Conservation (phyloP, 2,888 invertebrate genomes). For the Tillus elongatus region DNA sequence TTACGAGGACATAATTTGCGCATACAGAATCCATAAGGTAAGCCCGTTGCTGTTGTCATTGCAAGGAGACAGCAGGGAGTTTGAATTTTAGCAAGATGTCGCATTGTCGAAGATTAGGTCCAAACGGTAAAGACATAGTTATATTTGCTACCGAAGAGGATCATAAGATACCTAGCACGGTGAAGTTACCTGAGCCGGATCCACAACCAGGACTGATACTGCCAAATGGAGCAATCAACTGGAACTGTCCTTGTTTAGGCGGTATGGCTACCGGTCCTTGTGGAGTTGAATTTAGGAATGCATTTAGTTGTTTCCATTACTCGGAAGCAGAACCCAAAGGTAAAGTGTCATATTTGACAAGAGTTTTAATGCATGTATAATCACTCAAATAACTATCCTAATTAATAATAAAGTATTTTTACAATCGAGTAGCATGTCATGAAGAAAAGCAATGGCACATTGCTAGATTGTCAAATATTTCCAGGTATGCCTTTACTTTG, state of each 20-base stretch:
- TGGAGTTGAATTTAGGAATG: conserved; percentile 84
- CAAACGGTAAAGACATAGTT: conserved; percentile 68
- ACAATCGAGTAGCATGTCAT: too few relatives aligned
- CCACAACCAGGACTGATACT: conserved; percentile 73
- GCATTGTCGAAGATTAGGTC: conserved; percentile 42
- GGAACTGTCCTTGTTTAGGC: conserved; percentile 94
- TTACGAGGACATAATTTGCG: conserved; percentile 44
- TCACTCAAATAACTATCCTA: not conserved
- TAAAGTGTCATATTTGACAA: conserved; percentile 14
- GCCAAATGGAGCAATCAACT: conserved; percentile 84
- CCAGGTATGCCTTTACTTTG: too few relatives aligned
- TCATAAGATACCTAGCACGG: conserved; percentile 61
- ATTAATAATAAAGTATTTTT: not conserved
- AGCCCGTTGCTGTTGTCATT: conserved; percentile 41
- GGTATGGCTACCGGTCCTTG: conserved; percentile 98
- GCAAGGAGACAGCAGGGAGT: conserved; percentile 36
- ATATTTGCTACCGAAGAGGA: conserved; percentile 76
- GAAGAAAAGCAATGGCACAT: too few relatives aligned
- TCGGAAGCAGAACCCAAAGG: conserved; percentile 85
- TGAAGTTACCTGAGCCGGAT: conserved; percentile 61
- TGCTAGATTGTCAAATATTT: too few relatives aligned
- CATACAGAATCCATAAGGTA: conserved; percentile 47
- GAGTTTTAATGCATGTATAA: not conserved
- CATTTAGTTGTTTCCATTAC: conserved; percentile 92
- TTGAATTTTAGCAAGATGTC: conserved; percentile 25